A percentile compares a stretch with the other conserved stretches of the same genome.
Evolutionary conservation across 2,888 invertebrate species (phyloP).

Genomic region (Gasteruption jaculator): DNA sequence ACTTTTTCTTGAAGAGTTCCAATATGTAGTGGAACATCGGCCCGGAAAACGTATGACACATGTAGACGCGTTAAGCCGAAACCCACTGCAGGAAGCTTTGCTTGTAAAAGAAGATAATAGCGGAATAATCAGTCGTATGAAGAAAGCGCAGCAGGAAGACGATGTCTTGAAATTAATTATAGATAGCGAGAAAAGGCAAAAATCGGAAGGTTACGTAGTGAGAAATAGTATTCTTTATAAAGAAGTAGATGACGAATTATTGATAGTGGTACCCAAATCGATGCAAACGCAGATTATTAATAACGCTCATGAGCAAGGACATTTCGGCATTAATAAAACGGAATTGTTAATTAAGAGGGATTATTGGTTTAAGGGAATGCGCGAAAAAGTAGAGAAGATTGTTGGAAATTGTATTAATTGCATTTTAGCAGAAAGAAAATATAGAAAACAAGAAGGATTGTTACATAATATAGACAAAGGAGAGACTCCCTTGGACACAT

Average conservation of each 20-base stretch:
- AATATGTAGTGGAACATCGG: no score
- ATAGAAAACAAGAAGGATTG: constrained; percentile 21
- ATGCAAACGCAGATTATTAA: constrained; percentile 19
- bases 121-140: no score
- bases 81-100: no score
- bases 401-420: constrained; percentile 21
- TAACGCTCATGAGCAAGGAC: constrained; percentile 20
- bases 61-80: no score
- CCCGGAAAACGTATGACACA: no score
- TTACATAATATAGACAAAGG: constrained; percentile 19
- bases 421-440: constrained; percentile 19
- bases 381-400: constrained; percentile 14
- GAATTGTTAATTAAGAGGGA: constrained; percentile 19
- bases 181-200: no score
- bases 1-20: constrained; percentile 18
- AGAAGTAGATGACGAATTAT: constrained; percentile 13
- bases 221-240: constrained; percentile 17
- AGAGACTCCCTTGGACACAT: constrained; percentile 16
- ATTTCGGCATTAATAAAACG: no score
- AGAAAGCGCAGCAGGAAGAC: no score
- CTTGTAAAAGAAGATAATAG: no score
- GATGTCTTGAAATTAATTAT: no score
- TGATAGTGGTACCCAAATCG: constrained; percentile 18
- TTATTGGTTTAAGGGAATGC: constrained; percentile 19
- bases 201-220: no score